Base-by-base conservation (phyloP, 2,888 invertebrate genomes). In the Erebia epiphron region DNA sequence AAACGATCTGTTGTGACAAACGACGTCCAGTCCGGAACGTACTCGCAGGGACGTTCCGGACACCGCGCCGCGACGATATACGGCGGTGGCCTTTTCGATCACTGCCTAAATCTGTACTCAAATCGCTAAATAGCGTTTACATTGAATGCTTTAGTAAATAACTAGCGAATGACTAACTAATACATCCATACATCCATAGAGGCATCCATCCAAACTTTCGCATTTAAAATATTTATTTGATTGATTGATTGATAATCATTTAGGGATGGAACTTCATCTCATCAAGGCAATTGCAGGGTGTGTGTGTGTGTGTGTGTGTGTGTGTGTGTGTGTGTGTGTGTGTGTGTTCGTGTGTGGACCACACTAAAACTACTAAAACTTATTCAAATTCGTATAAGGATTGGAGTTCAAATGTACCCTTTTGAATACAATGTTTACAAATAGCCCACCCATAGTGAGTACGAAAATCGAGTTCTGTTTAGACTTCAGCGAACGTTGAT, bases 1-100 rank as follows among this genome's bases (percentile, higher is more conserved):
- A 86, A 88, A 89, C 88, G 89, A 88, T 84, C 83, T 80, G 79
- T 79, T 74, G 85, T 89, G 88, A 89, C 85, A 85, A 89, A 90
- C 89, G 87, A 83, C 67, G 58, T 58, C 80, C 83, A 77, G 80
- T 75, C 68, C 68, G 68, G 75, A 58, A 67, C 66, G 56, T 1
- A 62, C 62, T 21, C 46, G 46, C 46, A 11, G 11, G 46, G 46
- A 46, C 46, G 46, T 46, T 46, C 46, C 46, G 52, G n/a, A 79
- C 77, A 83, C 85, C 81, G 80, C 84, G 83, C 85, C 81, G 80
- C 84, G 83, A 86, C 86, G 86, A 88, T 86, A 83, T 83, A 86
- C 84, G 84, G 80, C 80, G 79, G 82, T 76, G 80, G 76, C 77
- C 77, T 83, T 79, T 84, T 86, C 86, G 82, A 87, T 87, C 86